phyloP scores from a whole-genome alignment of 2,113 vertebrate species.

The Chunga burmeisteri region DNA sequence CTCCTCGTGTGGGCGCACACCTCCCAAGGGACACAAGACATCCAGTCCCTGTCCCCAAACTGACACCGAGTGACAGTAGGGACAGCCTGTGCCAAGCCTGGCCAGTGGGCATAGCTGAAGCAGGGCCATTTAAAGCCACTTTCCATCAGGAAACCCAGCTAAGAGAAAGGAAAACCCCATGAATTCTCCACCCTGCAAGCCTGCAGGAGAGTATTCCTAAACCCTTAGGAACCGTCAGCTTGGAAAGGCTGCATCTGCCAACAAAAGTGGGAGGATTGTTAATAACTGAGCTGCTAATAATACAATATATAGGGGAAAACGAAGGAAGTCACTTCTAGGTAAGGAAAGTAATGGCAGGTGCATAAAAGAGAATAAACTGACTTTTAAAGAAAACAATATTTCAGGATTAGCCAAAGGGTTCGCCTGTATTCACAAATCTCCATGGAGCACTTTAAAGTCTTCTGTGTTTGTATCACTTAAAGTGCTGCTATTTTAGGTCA shows the following conservation, averaged over 20 bases:
- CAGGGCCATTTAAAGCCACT: background rate
- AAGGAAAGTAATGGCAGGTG: conserved; percentile 29
- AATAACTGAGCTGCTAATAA: conserved; percentile 3
- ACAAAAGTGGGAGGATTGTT: conserved; percentile 14
- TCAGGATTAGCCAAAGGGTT: conserved; percentile 61
- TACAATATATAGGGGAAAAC: conserved; percentile 12
- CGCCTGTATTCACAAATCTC: conserved; percentile 65
- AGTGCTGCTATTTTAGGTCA: conserved; percentile 78
- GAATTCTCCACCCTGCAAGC: background rate
- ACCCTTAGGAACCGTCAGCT: conserved; percentile 7
- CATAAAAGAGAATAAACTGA: background rate
- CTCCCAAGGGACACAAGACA: background rate
- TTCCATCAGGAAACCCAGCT: background rate
- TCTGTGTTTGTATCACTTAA: conserved; percentile 74
- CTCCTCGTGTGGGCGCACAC: background rate
- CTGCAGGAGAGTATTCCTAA: background rate
- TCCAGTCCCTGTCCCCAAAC: background rate
- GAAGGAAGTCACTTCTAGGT: conserved; percentile 31
- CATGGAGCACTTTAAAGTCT: conserved; percentile 70
- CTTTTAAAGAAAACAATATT: conserved; percentile 46
- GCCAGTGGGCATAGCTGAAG: background rate
- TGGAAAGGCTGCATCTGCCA: conserved; percentile 5
- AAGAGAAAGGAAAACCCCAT: conserved; percentile 10
- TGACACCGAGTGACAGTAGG: fast-evolving
- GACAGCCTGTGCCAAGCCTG: background rate